Evolutionary conservation across 2,113 vertebrate genomes (phyloP).

Genomic region (Aptenodytes patagonicus): DNA sequence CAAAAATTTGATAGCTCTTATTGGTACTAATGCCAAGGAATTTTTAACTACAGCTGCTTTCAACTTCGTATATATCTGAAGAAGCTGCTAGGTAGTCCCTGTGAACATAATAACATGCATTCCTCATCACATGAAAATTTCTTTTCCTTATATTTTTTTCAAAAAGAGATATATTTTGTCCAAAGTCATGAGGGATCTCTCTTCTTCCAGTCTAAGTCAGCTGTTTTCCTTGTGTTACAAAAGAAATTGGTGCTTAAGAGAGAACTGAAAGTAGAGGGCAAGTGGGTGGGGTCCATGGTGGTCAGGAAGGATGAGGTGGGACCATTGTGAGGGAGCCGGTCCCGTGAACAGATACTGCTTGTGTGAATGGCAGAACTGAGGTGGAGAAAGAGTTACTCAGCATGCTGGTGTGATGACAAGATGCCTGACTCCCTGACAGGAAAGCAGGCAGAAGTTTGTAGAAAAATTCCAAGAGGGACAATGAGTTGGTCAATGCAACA

Average conservation of each 20-base stretch:
- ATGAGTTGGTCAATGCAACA: neutral
- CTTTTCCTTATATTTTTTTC: neutral
- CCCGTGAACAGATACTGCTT: neutral
- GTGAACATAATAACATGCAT: neutral
- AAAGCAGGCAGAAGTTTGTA: neutral
- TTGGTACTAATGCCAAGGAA: neutral
- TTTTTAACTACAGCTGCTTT: neutral
- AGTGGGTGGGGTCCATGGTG: neutral
- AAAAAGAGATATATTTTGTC: neutral
- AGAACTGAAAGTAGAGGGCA: neutral
- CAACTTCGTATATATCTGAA: neutral
- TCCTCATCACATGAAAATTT: neutral
- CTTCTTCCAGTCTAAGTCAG: neutral
- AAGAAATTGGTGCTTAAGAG: neutral
- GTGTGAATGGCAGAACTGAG: neutral
- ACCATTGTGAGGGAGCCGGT: neutral
- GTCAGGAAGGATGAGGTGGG: neutral
- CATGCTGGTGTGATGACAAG: neutral
- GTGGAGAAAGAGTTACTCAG: neutral
- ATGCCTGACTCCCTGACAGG: neutral
- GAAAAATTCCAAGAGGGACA: neutral
- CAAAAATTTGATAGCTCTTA: neutral
- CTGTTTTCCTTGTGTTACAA: neutral
- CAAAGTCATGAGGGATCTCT: neutral
- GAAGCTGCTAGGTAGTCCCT: neutral